Percentiles rank a stretch among this genome's conserved stretches.
Evolutionary conservation across 2,888 invertebrate genomes (phyloP).

Genomic region (Toxonevra muliebris): DNA sequence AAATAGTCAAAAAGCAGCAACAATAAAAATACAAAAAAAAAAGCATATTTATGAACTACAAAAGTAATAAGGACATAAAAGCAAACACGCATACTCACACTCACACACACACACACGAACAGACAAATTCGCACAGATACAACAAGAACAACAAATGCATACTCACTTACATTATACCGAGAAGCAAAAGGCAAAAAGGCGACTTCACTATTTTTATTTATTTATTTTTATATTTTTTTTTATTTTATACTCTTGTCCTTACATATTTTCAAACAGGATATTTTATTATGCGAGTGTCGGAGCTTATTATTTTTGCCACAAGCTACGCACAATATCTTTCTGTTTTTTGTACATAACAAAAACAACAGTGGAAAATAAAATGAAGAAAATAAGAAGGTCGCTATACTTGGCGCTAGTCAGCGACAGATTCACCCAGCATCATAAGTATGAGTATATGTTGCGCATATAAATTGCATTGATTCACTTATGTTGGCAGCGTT

Average conservation of each 20-base stretch:
- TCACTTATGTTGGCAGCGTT: conserved; percentile 33
- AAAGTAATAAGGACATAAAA: conserved; percentile 26
- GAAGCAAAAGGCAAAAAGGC: neutral
- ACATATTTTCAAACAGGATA: conserved; percentile 9
- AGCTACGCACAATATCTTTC: conserved; percentile 34
- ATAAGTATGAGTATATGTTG: neutral
- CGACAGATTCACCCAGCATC: too few species aligned
- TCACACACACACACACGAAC: neutral
- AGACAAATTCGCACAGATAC: neutral
- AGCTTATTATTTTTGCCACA: conserved; percentile 26
- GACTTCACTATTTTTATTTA: too few species aligned
- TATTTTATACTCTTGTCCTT: too few species aligned
- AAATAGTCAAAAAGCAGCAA: neutral
- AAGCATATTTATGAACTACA: conserved; percentile 33
- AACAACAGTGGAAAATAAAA: too few species aligned
- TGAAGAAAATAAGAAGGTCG: too few species aligned
- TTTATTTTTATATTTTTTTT: too few species aligned
- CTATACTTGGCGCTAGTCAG: too few species aligned
- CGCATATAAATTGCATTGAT: conserved; percentile 30
- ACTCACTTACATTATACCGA: neutral
- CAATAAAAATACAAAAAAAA: conserved; percentile 9
- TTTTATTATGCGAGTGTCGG: conserved; percentile 24
- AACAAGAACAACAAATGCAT: neutral
- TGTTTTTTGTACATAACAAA: neutral
- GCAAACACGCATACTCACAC: neutral